Evolutionary conservation across 2,113 vertebrate genomes (phyloP).

Genomic region (Calyptomena viridis): DNA sequence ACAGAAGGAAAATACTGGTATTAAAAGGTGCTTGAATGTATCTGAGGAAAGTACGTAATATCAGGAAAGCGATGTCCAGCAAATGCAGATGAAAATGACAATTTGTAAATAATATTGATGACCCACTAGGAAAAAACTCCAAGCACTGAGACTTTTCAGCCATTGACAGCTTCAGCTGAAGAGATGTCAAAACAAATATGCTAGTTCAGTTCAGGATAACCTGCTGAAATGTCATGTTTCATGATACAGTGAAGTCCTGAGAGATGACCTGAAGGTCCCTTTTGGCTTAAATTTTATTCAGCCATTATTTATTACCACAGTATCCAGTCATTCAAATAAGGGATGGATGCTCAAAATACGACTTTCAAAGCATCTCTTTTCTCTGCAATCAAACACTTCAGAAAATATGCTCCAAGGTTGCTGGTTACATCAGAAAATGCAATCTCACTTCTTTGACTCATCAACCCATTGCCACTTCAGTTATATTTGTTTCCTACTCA

Average conservation of each 20-base stretch:
- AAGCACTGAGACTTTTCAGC: not conserved
- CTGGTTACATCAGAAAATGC: not conserved
- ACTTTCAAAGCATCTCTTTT: not conserved
- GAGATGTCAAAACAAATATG: not conserved
- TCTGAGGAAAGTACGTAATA: not conserved
- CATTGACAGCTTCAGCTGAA: not conserved
- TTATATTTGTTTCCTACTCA: not conserved
- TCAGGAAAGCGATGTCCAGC: not conserved
- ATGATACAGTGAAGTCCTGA: not conserved
- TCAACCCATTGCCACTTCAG: not conserved
- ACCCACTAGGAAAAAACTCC: not conserved
- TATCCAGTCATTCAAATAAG: not conserved
- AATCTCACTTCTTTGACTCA: not conserved
- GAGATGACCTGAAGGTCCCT: not conserved
- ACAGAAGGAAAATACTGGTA: not conserved
- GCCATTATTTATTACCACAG: slow-evolving; percentile 21
- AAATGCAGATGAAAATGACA: not conserved
- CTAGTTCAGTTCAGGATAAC: not conserved
- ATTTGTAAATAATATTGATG: not conserved
- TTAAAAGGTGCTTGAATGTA: not conserved
- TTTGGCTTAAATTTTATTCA: slow-evolving; percentile 1
- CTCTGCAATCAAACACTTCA: not conserved
- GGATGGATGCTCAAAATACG: not conserved
- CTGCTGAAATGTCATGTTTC: not conserved
- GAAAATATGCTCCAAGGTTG: not conserved